phyloP scores from a whole-genome alignment of 2,797 vertebrate genomes.

The Sebastes taczanowskii region DNA sequence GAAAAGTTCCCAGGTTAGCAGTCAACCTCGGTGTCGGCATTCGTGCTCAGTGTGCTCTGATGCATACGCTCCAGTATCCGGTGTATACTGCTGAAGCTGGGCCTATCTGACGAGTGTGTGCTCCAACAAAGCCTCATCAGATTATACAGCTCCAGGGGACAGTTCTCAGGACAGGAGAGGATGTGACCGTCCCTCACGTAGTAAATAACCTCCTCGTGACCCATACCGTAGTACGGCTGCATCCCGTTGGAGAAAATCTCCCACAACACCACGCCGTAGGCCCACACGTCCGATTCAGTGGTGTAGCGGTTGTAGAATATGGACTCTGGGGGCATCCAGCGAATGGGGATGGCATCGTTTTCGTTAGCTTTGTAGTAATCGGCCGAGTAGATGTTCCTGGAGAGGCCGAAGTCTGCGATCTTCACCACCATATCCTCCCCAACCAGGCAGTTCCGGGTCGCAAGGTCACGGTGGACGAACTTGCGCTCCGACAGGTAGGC shows the following conservation, averaged over 20 bases:
- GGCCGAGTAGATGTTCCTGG: slow-evolving; percentile 96
- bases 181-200: slow-evolving; percentile 95
- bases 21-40: slow-evolving; percentile 60
- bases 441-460: slow-evolving; percentile 96
- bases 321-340: slow-evolving; percentile 99
- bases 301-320: slow-evolving; percentile 99
- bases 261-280: slow-evolving; percentile 96
- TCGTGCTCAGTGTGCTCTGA: slow-evolving; percentile 66
- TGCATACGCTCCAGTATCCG: slow-evolving; percentile 95
- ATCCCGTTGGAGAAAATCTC: slow-evolving; percentile 97
- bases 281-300: slow-evolving; percentile 97
- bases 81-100: slow-evolving; percentile 93
- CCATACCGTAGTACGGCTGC: slow-evolving; percentile 98
- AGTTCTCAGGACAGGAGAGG: slow-evolving; percentile 91
- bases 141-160: slow-evolving; percentile 94
- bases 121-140: slow-evolving; percentile 99
- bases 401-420: slow-evolving; percentile 97
- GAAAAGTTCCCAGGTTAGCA: slow-evolving; percentile 26
- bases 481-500: slow-evolving; percentile 96
- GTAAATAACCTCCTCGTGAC: slow-evolving; percentile 98
- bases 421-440: slow-evolving; percentile 95
- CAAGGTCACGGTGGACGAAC: slow-evolving; percentile 97
- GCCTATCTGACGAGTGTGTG: slow-evolving; percentile 88
- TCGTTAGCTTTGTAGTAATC: slow-evolving; percentile 99
- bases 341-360: slow-evolving; percentile 96